Conservation (phyloP, 2,797 vertebrate species). For the Chiroxiphia lanceolata region DNA sequence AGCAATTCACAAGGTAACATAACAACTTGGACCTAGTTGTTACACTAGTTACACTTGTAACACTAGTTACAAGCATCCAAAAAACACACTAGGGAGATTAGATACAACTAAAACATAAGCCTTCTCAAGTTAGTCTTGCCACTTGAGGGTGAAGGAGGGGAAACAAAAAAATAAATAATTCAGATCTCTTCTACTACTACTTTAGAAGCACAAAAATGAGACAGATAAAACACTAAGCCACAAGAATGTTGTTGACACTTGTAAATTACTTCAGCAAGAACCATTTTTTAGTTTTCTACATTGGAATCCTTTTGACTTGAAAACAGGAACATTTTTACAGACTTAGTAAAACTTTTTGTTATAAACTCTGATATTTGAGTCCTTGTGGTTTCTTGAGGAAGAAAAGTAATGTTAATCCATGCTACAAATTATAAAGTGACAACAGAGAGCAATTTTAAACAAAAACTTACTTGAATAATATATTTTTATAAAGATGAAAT, state of each 20-base stretch:
- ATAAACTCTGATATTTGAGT: background rate
- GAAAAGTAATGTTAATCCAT: background rate
- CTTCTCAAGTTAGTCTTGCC: background rate
- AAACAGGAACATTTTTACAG: background rate
- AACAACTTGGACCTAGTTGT: background rate
- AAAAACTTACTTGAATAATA: background rate
- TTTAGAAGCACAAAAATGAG: background rate
- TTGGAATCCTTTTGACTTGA: background rate
- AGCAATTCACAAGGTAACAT: background rate
- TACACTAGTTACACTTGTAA: no score
- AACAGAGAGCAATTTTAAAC: background rate
- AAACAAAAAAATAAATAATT: background rate
- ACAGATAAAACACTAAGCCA: background rate
- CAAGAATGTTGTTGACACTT: background rate
- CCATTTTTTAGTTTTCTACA: background rate
- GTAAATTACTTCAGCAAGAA: background rate
- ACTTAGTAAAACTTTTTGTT: background rate
- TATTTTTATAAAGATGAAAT: background rate
- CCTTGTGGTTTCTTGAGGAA: background rate
- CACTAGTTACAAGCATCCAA: background rate
- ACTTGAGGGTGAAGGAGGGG: background rate
- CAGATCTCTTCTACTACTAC: background rate
- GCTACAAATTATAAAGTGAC: background rate
- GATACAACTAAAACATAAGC: background rate
- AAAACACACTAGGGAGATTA: background rate